A percentile compares a stretch with the other conserved stretches of the same genome.
Conservation (phyloP, 2,888 invertebrate species). For the Dynastes tityus region DNA sequence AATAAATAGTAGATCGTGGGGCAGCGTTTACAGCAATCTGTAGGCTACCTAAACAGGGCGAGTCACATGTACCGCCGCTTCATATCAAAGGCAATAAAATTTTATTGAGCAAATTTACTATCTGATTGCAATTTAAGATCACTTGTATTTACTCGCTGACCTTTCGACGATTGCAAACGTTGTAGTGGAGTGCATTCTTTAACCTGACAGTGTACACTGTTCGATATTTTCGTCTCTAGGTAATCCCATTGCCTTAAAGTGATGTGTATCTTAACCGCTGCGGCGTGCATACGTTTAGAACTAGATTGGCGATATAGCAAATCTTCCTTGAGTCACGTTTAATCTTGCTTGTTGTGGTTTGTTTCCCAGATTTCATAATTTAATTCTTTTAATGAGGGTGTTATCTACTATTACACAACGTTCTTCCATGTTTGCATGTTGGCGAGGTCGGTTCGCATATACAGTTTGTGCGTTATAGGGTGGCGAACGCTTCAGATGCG, state of each 20-base stretch:
- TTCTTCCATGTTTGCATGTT: neutral
- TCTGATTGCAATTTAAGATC: constrained; percentile 40
- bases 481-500: too few relatives aligned
- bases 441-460: too few relatives aligned
- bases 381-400: constrained; percentile 9
- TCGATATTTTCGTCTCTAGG: constrained; percentile 21
- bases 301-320: constrained; percentile 21
- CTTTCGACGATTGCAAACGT: constrained; percentile 12
- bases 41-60: constrained; percentile 22
- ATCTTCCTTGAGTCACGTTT: constrained; percentile 31
- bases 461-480: too few relatives aligned
- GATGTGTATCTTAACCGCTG: constrained; percentile 19
- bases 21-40: constrained; percentile 30
- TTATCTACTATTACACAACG: neutral
- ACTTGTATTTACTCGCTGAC: constrained; percentile 28
- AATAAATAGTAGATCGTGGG: constrained; percentile 28
- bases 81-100: constrained; percentile 41
- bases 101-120: constrained; percentile 44
- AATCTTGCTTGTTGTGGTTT: neutral
- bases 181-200: constrained; percentile 21
- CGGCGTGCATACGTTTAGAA: constrained; percentile 25
- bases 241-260: constrained; percentile 21
- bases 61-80: constrained; percentile 19
- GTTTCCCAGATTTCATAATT: constrained; percentile 20
- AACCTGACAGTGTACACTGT: neutral